A percentile compares a stretch with the other conserved stretches of the same genome.
These are phyloP conservation scores for Trematomus bernacchii DNA, from an alignment of 2,797 vertebrate genomes.

Conservation along the genomic window DNA sequence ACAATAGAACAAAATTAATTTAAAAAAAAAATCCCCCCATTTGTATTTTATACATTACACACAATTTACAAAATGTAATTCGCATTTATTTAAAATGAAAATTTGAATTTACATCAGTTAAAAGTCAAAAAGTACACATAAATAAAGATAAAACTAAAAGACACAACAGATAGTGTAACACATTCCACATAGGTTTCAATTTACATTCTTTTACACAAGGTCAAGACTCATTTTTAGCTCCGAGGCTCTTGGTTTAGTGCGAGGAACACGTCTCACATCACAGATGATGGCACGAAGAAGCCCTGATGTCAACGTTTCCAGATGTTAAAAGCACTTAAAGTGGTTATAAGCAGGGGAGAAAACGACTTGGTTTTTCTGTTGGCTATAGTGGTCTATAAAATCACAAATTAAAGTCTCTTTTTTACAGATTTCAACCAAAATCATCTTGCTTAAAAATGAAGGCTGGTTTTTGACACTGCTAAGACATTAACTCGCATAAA, in stretches of 20 bases:
- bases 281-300: neutral
- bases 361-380: neutral
- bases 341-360: neutral
- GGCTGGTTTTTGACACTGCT: neutral
- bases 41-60: neutral
- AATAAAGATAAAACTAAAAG: constrained; percentile 27
- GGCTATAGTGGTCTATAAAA: neutral
- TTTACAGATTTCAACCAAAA: neutral
- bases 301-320: neutral
- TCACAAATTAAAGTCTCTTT: neutral
- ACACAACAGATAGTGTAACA: constrained; percentile 45
- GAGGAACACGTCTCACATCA: neutral
- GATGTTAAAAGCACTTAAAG: constrained; percentile 12
- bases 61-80: constrained; percentile 27
- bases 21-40: neutral
- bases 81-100: constrained; percentile 65
- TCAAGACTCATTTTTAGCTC: constrained; percentile 2
- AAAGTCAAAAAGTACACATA: constrained; percentile 42
- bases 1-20: neutral
- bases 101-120: constrained; percentile 27
- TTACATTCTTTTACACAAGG: constrained; percentile 47
- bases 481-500: neutral
- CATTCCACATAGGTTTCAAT: constrained; percentile 40
- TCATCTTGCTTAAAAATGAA: neutral
- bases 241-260: neutral